Percentiles rank a stretch among this genome's conserved stretches.
Evolutionary conservation across 2,113 vertebrate genomes (phyloP).

Genomic region (Theristicus caerulescens): DNA sequence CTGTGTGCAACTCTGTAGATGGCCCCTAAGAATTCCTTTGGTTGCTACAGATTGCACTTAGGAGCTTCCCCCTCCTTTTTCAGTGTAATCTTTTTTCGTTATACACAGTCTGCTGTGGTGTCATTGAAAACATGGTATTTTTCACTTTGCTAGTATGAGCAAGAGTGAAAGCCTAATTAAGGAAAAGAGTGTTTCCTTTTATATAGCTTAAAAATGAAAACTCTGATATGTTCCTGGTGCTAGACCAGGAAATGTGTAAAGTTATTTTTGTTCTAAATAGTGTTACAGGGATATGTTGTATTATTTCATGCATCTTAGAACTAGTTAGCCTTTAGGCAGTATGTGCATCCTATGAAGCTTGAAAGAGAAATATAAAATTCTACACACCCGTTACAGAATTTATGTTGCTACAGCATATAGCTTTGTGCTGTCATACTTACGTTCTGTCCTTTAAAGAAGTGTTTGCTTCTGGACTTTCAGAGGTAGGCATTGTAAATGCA

Average conservation of each 20-base stretch:
- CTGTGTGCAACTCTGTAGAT: neutral
- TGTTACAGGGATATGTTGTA: neutral
- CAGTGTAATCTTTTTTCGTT: neutral
- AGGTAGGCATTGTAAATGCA: neutral
- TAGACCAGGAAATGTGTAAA: neutral
- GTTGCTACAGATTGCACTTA: neutral
- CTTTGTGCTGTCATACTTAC: neutral
- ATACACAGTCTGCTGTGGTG: neutral
- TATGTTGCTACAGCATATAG: neutral
- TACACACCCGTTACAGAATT: rapidly evolving
- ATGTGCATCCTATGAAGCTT: neutral
- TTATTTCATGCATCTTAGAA: neutral
- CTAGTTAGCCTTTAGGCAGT: neutral
- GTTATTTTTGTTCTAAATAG: neutral
- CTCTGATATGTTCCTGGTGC: neutral
- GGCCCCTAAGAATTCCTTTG: neutral
- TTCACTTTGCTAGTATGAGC: neutral
- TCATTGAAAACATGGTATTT: neutral
- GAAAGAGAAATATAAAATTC: neutral
- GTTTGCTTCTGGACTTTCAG: neutral
- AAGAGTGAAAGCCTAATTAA: neutral
- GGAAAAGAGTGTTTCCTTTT: neutral
- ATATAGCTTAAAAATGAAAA: neutral
- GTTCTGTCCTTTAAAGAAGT: neutral
- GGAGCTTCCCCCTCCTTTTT: neutral